Percentiles rank a stretch among this genome's conserved stretches.
Conservation (phyloP, 2,797 vertebrate species). For the Loris lydekkerianus region DNA sequence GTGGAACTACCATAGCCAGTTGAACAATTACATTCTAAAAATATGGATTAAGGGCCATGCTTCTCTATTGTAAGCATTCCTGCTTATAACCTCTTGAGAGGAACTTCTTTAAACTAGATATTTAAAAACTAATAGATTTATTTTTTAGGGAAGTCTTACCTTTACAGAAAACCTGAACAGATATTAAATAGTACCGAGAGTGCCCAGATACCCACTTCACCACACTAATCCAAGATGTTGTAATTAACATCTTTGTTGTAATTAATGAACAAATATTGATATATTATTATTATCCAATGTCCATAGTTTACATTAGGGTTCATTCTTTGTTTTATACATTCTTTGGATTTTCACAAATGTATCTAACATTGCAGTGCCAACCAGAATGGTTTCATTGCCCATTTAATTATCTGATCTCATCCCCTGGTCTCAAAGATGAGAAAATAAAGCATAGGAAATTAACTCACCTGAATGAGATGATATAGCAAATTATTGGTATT, state of each 20-base stretch:
- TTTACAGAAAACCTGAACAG: background rate
- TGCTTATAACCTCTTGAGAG: conserved; percentile 1
- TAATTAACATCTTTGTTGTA: background rate
- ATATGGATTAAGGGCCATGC: background rate
- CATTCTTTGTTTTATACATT: background rate
- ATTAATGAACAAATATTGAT: background rate
- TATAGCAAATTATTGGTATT: background rate
- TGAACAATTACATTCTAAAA: conserved; percentile 10
- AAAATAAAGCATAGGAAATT: conserved; percentile 52
- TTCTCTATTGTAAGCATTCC: background rate
- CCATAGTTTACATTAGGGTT: conserved; percentile 1
- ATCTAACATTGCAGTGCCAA: background rate
- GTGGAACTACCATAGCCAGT: background rate
- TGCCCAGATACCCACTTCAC: background rate
- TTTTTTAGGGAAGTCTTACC: background rate
- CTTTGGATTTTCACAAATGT: background rate
- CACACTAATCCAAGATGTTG: background rate
- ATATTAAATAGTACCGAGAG: background rate
- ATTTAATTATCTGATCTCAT: background rate
- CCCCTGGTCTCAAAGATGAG: background rate
- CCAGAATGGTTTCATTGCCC: background rate
- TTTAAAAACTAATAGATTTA: background rate
- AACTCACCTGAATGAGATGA: background rate
- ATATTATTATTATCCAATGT: background rate
- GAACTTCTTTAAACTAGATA: background rate